Evolutionary conservation across 2,888 invertebrate genomes (phyloP).

Genomic region (Amiota communis): DNA sequence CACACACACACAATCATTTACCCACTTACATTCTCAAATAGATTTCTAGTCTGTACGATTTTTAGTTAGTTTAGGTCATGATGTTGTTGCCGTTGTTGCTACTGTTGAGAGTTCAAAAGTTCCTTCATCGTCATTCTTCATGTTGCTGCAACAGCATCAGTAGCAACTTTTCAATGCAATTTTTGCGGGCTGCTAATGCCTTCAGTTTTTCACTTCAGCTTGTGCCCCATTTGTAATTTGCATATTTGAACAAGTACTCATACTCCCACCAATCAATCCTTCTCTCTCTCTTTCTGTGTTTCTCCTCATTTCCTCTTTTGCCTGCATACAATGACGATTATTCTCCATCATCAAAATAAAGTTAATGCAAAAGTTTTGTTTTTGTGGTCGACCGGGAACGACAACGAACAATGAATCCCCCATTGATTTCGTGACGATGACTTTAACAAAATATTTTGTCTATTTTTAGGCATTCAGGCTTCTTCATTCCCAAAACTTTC

Average conservation of each 20-base stretch:
- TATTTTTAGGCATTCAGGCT: constrained; percentile 10
- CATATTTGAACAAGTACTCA: constrained; percentile 53
- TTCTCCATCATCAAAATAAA: constrained; percentile 36
- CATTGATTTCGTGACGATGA: not conserved
- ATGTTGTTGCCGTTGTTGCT: constrained; percentile 44
- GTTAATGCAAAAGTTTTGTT: constrained; percentile 58
- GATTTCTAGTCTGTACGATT: constrained; percentile 31
- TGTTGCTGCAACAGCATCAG: not conserved
- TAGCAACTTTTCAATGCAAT: constrained; percentile 46
- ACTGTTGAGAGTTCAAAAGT: too few species aligned
- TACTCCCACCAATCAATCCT: constrained; percentile 25
- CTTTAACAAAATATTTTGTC: not conserved
- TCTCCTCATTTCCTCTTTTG: not conserved
- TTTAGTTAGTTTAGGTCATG: constrained; percentile 42
- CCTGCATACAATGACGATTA: too few species aligned
- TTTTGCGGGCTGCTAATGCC: constrained; percentile 47
- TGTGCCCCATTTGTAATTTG: constrained; percentile 51
- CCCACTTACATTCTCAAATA: not conserved
- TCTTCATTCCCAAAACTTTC: not conserved
- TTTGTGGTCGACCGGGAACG: constrained; percentile 33
- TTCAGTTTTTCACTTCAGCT: constrained; percentile 29
- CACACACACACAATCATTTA: not conserved
- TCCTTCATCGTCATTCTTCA: too few species aligned
- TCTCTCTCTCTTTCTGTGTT: constrained; percentile 22
- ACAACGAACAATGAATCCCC: not conserved